Conservation (phyloP, 2,113 vertebrate genomes). For the Propithecus coquereli region DNA sequence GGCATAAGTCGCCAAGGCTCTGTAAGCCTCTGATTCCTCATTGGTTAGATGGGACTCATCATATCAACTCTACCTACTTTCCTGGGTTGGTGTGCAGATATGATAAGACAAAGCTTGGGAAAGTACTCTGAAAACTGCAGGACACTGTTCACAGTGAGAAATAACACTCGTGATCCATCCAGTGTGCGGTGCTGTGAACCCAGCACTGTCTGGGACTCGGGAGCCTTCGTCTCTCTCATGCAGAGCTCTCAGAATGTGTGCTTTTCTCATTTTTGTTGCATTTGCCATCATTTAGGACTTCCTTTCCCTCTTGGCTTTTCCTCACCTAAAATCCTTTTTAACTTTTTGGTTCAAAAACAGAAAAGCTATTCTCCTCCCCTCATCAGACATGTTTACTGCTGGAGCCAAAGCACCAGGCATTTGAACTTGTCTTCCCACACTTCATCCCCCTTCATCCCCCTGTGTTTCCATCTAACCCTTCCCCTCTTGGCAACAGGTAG, state of each 20-base stretch:
- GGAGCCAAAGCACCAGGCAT: neutral
- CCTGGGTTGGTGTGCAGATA: neutral
- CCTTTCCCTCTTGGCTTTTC: neutral
- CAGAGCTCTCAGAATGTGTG: neutral
- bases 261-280: neutral
- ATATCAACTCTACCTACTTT: neutral
- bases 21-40: neutral
- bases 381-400: neutral
- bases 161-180: neutral
- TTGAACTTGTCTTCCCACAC: neutral
- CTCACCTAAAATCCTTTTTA: neutral
- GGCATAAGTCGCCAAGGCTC: neutral
- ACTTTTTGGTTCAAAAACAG: neutral
- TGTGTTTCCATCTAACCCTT: neutral
- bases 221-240: neutral
- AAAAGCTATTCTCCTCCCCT: neutral
- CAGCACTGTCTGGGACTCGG: neutral
- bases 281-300: neutral
- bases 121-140: neutral
- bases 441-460: no score
- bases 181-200: neutral
- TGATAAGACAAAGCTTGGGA: neutral
- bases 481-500: neutral
- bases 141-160: neutral
- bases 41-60: neutral